phyloP scores from a whole-genome alignment of 2,113 vertebrate species.

The Stegastes partitus region DNA sequence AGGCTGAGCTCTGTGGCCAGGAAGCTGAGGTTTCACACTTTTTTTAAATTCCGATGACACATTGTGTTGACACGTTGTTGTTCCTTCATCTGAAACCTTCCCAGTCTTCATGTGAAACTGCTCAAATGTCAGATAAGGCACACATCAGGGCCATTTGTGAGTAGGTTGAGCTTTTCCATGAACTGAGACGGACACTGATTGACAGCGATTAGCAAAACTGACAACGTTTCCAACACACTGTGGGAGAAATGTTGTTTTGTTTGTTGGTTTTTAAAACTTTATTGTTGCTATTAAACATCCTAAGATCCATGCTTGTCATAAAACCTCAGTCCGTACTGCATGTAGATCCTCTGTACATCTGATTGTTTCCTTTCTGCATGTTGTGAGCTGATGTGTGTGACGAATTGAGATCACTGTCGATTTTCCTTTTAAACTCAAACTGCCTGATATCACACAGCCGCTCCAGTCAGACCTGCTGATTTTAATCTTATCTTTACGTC shows the following conservation, averaged over 20 bases:
- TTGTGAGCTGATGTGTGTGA: neutral
- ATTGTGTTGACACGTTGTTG: neutral
- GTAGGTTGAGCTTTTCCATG: neutral
- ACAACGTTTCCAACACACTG: no score
- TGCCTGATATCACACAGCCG: slow-evolving; percentile 13
- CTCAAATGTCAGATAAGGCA: no score
- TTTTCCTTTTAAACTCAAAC: slow-evolving; percentile 30
- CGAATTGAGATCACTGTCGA: neutral
- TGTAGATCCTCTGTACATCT: neutral
- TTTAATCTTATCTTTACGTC: slow-evolving; percentile 14
- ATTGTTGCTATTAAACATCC: neutral
- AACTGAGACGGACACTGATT: slow-evolving; percentile 6
- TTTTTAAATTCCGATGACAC: neutral
- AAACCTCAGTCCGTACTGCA: neutral
- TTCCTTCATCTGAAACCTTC: neutral
- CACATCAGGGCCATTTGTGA: no score
- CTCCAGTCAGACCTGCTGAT: slow-evolving; percentile 11
- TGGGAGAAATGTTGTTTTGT: no score
- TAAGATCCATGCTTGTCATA: no score
- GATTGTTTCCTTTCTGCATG: neutral
- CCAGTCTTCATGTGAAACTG: no score
- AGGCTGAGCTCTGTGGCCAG: slow-evolving; percentile 31
- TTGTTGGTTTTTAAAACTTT: no score
- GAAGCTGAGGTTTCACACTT: slow-evolving; percentile 70
- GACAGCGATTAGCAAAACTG: no score